Percentiles rank a stretch among this genome's conserved stretches.
phyloP scores from a whole-genome alignment of 2,888 invertebrate species.

The Meteorus cinctellus region DNA sequence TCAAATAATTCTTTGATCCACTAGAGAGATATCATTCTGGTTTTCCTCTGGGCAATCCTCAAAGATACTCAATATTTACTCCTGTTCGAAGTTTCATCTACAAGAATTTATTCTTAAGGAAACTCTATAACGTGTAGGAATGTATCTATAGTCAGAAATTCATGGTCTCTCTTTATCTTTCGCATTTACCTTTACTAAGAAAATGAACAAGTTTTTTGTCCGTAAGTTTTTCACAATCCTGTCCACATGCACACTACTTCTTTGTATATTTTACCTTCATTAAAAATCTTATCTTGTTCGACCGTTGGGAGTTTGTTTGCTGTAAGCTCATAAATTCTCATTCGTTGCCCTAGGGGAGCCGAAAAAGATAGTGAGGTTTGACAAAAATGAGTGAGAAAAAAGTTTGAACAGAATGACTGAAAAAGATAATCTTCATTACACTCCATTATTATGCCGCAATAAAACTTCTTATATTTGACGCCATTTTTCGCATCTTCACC shows the following conservation, averaged over 20 bases:
- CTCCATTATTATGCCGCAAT: slow-evolving; percentile 17
- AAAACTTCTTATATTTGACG: slow-evolving; percentile 10
- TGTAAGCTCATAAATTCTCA: slow-evolving; percentile 11
- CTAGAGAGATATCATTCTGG: background rate
- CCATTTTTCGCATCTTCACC: slow-evolving; percentile 4
- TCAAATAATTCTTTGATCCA: slow-evolving; percentile 4
- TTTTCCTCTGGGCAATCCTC: background rate
- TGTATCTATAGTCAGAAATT: background rate
- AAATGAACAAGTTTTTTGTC: slow-evolving; percentile 1
- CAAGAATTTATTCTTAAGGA: background rate
- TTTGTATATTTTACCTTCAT: slow-evolving; percentile 19
- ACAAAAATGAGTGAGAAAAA: background rate
- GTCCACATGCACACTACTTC: slow-evolving; percentile 6
- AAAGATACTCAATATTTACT: slow-evolving; percentile 22
- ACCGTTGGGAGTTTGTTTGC: slow-evolving; percentile 12
- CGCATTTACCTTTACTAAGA: slow-evolving; percentile 24
- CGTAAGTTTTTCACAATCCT: slow-evolving; percentile 4
- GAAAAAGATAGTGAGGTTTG: background rate
- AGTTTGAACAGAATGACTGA: background rate
- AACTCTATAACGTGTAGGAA: background rate
- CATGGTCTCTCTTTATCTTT: slow-evolving; percentile 3
- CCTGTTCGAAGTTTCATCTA: slow-evolving; percentile 2
- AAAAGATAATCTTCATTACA: slow-evolving; percentile 15
- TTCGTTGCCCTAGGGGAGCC: background rate
- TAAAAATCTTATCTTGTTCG: slow-evolving; percentile 27